These are phyloP conservation scores for Zelleria hepariella DNA, from an alignment of 2,888 invertebrate genomes.

Conservation along the genomic window DNA sequence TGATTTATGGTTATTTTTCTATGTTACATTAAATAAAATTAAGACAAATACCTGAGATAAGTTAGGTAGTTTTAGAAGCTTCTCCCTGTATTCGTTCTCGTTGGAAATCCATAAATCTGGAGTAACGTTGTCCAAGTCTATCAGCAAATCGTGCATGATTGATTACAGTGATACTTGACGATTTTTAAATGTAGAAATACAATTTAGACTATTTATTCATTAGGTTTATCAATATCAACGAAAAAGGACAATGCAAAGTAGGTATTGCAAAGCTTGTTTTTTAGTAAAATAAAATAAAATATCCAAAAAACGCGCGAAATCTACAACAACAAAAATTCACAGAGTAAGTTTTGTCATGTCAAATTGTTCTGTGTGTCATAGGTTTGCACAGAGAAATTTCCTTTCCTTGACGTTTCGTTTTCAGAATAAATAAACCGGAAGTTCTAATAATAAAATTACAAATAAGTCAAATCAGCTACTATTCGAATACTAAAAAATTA, in stretches of 20 bases:
- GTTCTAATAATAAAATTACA: no score
- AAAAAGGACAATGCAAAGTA: not conserved
- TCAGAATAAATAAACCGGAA: no score
- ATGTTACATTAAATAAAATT: not conserved
- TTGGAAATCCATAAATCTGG: constrained; percentile 64
- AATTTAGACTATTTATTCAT: not conserved
- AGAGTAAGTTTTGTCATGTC: no score
- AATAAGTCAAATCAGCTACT: no score
- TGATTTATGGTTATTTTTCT: constrained; percentile 1
- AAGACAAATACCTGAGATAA: constrained; percentile 44
- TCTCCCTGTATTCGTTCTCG: constrained; percentile 60
- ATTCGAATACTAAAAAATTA: no score
- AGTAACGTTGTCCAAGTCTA: constrained; percentile 53
- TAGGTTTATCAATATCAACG: not conserved
- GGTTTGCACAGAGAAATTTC: no score
- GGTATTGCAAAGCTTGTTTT: not conserved
- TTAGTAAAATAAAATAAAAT: not conserved
- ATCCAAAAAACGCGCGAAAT: not conserved
- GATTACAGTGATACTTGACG: not conserved
- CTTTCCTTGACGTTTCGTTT: no score
- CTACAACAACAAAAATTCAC: no score
- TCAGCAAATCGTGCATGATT: constrained; percentile 38
- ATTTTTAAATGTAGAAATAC: not conserved
- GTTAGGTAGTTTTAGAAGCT: constrained; percentile 41
- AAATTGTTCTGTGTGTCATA: no score